A percentile compares a stretch with the other conserved stretches of the same genome.
Conservation (phyloP, 53 echinoderm and acorn worm species). For the Holothuria leucospilota region DNA sequence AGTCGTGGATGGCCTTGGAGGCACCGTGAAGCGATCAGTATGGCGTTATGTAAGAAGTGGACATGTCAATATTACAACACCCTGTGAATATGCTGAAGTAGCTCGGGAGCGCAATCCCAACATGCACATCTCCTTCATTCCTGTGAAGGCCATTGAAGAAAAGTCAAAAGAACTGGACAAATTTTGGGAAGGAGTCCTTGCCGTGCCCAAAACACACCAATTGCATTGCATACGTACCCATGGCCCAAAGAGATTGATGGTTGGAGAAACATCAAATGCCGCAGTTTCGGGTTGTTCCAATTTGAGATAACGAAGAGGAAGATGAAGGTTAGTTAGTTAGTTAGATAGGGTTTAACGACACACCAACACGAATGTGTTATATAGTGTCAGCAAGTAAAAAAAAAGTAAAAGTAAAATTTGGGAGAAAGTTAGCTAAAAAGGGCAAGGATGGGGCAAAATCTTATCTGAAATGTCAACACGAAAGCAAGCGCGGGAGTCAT, state of each 20-base stretch:
- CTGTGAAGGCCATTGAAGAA: neutral
- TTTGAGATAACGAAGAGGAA: too few species aligned
- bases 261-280: neutral
- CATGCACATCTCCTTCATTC: neutral
- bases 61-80: neutral
- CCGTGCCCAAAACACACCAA: neutral
- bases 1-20: neutral
- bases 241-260: neutral
- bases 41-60: conserved; percentile 14
- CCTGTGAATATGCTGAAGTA: too few species aligned
- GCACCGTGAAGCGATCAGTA: neutral
- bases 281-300: neutral
- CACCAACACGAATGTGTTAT: too few species aligned
- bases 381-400: too few species aligned
- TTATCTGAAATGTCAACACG: too few species aligned
- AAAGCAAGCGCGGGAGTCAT: too few species aligned
- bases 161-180: neutral
- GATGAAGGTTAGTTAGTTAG: too few species aligned
- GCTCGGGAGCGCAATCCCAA: neutral
- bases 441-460: too few species aligned
- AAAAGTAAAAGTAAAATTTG: too few species aligned
- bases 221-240: neutral
- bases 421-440: too few species aligned
- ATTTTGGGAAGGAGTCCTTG: neutral
- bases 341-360: too few species aligned